These are phyloP conservation scores for Lucinisca nassula DNA, from an alignment of 2,888 invertebrate genomes.

Conservation along the genomic window DNA sequence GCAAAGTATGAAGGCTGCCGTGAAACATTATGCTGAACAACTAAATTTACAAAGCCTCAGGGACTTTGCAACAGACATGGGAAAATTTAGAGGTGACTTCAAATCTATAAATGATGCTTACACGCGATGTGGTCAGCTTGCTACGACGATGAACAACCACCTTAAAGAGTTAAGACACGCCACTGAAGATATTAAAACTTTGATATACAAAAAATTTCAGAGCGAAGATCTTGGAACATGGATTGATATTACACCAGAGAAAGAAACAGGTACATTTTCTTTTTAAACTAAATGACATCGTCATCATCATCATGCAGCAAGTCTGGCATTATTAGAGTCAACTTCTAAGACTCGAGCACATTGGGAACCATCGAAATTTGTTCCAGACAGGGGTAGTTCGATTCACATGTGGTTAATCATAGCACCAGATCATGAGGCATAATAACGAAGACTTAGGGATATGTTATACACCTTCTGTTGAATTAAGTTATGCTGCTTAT, in stretches of 20 bases:
- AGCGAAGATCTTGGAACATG: constrained; percentile 74
- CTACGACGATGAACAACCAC: constrained; percentile 62
- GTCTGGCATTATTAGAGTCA: too few species aligned
- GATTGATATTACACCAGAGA: constrained; percentile 68
- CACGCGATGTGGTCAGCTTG: constrained; percentile 62
- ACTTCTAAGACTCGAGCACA: too few species aligned
- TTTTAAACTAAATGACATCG: too few species aligned
- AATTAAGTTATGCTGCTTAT: too few species aligned
- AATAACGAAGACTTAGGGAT: too few species aligned
- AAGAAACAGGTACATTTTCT: constrained; percentile 73
- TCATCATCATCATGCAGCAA: too few species aligned
- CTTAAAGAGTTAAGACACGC: constrained; percentile 70
- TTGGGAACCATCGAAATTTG: too few species aligned
- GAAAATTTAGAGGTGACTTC: constrained; percentile 74
- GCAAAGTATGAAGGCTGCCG: constrained; percentile 64
- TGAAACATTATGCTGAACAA: constrained; percentile 64
- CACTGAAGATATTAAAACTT: constrained; percentile 67
- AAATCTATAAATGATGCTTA: constrained; percentile 71
- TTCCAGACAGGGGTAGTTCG: too few species aligned
- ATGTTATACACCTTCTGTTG: too few species aligned
- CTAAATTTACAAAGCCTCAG: constrained; percentile 66
- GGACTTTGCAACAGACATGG: constrained; percentile 71
- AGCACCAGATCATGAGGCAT: too few species aligned
- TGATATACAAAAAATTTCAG: constrained; percentile 72
- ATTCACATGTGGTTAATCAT: too few species aligned